Base-by-base conservation (phyloP, 1,140 invertebrate species). In the Aphis craccivora region DNA sequence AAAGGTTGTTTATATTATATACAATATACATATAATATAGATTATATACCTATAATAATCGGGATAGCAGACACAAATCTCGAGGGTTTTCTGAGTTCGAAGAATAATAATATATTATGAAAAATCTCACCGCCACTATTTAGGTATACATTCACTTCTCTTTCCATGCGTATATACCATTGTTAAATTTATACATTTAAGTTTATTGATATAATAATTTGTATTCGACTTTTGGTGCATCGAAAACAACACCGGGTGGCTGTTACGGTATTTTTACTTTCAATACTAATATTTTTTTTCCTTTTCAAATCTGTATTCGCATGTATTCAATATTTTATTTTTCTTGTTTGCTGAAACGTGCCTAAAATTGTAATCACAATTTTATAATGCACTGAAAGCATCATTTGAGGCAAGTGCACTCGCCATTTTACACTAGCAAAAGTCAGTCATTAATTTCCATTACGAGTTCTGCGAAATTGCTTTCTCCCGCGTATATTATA, bases 401-500 rank as follows among this genome's bases (percentile, higher is more conserved):
- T 76, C 30, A 76, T 76, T 76, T 76, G n/a, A 76, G 60, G 30
- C 30, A 76, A n/a, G 60, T 30, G 14, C 60, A 76, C 30, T 76
- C n/a, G 60, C 60, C 30, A 76, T 76, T 76, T 76, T 76, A 76
- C 60, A 76, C 60, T 76, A 76, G 30, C 60, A 76, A 76, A 76
- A 76, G 30, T 76, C 60, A 76, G 60, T 76, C 60, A 76, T 76
- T 76, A 76, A 76, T 76, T 76, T 76, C 60, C 60, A 76, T 84
- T 40, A 40, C 3, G 84, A 87, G 30, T 87, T 87, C 84, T 45
- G n/a, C 30, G 84, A 87, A 87, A 45, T 48, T 43, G 84, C 84
- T 87, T 87, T 87, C 84, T 87, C 84, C 43, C 84, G 84, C 40
- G 83, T 40, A 23, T 83, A 84, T 40, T 84, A 40, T 43, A 86